Conservation (phyloP, 1,140 invertebrate genomes). For the Philotrypesis tridentata region DNA sequence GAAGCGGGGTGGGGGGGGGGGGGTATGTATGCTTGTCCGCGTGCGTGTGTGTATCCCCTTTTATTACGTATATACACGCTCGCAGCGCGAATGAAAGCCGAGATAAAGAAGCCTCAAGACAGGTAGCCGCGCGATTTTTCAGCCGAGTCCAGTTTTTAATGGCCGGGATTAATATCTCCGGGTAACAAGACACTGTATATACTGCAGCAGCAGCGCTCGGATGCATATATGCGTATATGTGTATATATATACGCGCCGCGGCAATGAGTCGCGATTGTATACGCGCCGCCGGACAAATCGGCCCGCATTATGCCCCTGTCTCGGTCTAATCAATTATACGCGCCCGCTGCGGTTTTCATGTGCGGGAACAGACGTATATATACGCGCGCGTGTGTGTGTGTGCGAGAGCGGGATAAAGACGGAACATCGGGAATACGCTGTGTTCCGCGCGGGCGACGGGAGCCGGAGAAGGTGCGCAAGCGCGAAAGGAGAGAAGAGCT, state of each 20-base stretch:
- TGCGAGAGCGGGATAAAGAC: neutral
- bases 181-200: constrained; percentile 74
- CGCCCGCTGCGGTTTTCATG: neutral
- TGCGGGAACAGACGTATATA: neutral
- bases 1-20: too few species aligned
- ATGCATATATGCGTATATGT: too few species aligned
- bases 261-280: constrained; percentile 54
- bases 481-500: constrained; percentile 46
- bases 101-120: constrained; percentile 55
- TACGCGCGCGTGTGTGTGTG: too few species aligned
- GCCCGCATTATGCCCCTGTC: constrained; percentile 69
- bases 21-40: too few species aligned
- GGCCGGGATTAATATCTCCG: constrained; percentile 71
- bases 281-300: constrained; percentile 72
- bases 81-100: neutral
- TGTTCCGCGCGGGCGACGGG: neutral
- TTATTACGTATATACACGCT: neutral
- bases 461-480: constrained; percentile 47
- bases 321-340: constrained; percentile 70
- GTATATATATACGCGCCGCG: too few species aligned
- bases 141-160: constrained; percentile 70
- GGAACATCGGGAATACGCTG: neutral
- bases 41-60: neutral
- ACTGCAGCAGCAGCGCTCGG: constrained; percentile 49
- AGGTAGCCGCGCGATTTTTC: constrained; percentile 63